Percentiles rank a stretch among this genome's conserved stretches.
These are phyloP conservation scores for Globodera rostochiensis DNA, from an alignment of 1,140 invertebrate genomes.

Conservation along the genomic window DNA sequence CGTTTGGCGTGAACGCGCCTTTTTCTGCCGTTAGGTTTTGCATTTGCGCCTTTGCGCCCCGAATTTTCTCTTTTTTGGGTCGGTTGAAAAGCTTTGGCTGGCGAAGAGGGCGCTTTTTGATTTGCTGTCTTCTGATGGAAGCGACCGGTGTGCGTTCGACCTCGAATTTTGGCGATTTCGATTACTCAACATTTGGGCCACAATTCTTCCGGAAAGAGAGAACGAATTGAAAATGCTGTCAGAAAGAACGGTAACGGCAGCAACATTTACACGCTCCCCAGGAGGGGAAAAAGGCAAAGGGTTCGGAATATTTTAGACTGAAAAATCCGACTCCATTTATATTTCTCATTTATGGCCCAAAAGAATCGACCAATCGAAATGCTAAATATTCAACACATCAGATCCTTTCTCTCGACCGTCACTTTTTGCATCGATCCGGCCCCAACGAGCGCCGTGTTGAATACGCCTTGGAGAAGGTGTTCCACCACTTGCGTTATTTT, in stretches of 20 bases:
- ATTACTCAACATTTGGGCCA: slow-evolving; percentile 25
- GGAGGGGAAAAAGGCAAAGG: too few relatives aligned
- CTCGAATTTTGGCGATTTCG: slow-evolving; percentile 36
- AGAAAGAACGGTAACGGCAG: slow-evolving; percentile 8
- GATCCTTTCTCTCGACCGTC: background rate
- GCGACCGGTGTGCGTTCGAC: background rate
- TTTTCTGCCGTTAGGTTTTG: slow-evolving; percentile 9
- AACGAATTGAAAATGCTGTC: slow-evolving; percentile 25
- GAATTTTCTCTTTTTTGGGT: slow-evolving; percentile 19
- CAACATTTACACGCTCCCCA: background rate
- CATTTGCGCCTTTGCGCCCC: background rate
- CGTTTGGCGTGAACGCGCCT: slow-evolving; percentile 31
- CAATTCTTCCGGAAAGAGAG: slow-evolving; percentile 25
- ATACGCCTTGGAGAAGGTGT: slow-evolving; percentile 31
- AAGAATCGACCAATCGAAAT: background rate
- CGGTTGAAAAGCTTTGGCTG: slow-evolving; percentile 26
- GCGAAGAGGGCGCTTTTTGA: slow-evolving; percentile 20
- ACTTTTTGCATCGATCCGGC: background rate
- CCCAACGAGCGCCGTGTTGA: slow-evolving; percentile 9
- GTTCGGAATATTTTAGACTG: too few relatives aligned
- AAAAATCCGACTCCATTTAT: background rate
- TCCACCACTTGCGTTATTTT: slow-evolving; percentile 34
- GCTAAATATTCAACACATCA: background rate
- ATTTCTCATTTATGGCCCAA: background rate
- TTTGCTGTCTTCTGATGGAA: background rate